Conservation (phyloP, 1,140 invertebrate species). For the Cherax quadricarinatus region DNA sequence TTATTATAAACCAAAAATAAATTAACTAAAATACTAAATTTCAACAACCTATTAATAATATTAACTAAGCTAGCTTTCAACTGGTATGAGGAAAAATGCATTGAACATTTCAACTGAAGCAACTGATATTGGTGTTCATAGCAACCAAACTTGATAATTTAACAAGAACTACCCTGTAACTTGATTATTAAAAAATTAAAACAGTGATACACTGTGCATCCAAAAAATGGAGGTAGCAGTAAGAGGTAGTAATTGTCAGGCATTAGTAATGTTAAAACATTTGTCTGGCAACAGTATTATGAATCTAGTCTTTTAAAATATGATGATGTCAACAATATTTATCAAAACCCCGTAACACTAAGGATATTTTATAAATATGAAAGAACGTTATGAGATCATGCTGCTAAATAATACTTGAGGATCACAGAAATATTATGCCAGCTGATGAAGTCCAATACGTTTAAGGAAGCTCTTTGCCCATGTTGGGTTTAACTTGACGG, state of each 20-base stretch:
- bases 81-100: not conserved
- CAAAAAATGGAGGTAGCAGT: slow-evolving; percentile 24
- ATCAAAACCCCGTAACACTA: not conserved
- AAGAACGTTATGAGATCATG: not conserved
- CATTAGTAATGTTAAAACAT: not conserved
- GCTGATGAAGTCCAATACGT: slow-evolving; percentile 74
- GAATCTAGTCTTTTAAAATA: not conserved
- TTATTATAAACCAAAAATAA: not conserved
- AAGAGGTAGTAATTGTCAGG: slow-evolving; percentile 43
- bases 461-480: slow-evolving; percentile 77
- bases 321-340: not conserved
- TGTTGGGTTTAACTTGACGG: slow-evolving; percentile 76
- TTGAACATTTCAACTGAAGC: not conserved
- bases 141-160: not conserved
- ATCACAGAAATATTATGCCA: slow-evolving; percentile 73
- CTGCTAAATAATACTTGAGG: not conserved
- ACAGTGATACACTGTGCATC: not conserved
- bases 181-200: not conserved
- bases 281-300: not conserved
- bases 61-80: too few relatives aligned
- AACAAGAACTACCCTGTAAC: not conserved
- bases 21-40: not conserved
- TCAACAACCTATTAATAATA: too few relatives aligned
- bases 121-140: not conserved
- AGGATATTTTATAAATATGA: not conserved